Evolutionary conservation across 2,888 invertebrate species (phyloP).

Genomic region (Lycophotia porphyrea): DNA sequence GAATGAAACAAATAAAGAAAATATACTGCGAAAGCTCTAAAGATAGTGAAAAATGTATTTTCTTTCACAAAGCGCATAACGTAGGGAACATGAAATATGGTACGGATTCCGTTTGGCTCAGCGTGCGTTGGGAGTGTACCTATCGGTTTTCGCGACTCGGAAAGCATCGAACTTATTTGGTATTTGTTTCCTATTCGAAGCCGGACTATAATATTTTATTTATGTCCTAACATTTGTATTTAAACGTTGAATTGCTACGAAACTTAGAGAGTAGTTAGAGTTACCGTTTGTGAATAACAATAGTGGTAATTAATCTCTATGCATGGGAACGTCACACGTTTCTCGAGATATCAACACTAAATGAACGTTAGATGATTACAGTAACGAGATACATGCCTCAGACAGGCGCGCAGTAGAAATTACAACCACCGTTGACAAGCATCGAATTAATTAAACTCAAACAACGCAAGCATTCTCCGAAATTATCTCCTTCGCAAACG

Average conservation of each 20-base stretch:
- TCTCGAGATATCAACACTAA: constrained; percentile 71
- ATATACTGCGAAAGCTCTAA: constrained; percentile 81
- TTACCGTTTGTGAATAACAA: constrained; percentile 18
- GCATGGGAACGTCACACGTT: constrained; percentile 52
- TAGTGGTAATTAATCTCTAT: constrained; percentile 55
- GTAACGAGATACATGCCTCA: constrained; percentile 84
- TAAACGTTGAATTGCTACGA: constrained; percentile 11
- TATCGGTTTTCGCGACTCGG: constrained; percentile 86
- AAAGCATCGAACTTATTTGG: constrained; percentile 84
- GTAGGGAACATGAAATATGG: constrained; percentile 89
- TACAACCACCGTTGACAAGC: constrained; percentile 88
- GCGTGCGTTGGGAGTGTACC: constrained; percentile 83
- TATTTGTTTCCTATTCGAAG: constrained; percentile 83
- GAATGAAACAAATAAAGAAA: constrained; percentile 80
- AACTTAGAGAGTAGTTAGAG: constrained; percentile 7
- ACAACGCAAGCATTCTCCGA: constrained; percentile 86
- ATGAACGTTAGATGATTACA: constrained; percentile 81
- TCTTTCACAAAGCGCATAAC: constrained; percentile 89
- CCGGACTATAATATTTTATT: constrained; percentile 74
- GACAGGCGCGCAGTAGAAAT: constrained; percentile 84
- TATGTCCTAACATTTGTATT: constrained; percentile 58
- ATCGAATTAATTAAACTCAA: constrained; percentile 89
- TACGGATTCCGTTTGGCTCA: constrained; percentile 87
- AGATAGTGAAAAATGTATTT: constrained; percentile 89
- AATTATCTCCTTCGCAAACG: constrained; percentile 86